Conservation (phyloP, 2,797 vertebrate genomes). For the Trichosurus vulpecula region DNA sequence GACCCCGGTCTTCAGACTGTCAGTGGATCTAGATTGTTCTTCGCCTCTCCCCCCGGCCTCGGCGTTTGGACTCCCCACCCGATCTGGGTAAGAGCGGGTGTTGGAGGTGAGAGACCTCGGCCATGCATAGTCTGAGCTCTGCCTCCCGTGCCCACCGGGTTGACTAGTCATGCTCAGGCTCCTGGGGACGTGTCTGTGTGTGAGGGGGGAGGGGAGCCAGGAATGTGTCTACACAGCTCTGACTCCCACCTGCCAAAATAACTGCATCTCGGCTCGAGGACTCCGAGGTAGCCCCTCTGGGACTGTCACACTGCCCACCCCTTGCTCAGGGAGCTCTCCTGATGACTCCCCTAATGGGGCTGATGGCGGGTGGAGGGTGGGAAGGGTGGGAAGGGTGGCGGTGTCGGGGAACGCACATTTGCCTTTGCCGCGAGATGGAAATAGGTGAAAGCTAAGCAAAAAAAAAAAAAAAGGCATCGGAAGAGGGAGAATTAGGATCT, state of each 20-base stretch:
- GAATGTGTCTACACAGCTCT: conserved; percentile 63
- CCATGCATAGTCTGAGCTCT: conserved; percentile 66
- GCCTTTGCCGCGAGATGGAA: conserved; percentile 71
- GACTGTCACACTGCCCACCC: conserved; percentile 62
- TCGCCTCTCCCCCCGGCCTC: conserved; percentile 45
- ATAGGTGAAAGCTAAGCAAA: conserved; percentile 65
- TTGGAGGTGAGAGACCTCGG: conserved; percentile 55
- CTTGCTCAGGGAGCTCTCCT: background rate
- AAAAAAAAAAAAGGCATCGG: conserved; percentile 35
- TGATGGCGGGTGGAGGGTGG: conserved; percentile 65
- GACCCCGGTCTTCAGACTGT: background rate
- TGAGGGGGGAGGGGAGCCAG: conserved; percentile 67
- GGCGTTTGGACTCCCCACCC: conserved; percentile 68
- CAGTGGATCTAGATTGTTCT: conserved; percentile 58
- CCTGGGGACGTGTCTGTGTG: conserved; percentile 74
- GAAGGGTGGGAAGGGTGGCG: conserved; percentile 74
- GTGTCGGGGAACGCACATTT: conserved; percentile 76
- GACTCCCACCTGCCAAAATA: conserved; percentile 10
- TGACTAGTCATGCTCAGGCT: conserved; percentile 75
- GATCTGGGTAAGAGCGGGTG: conserved; percentile 71
- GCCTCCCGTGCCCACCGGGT: conserved; percentile 72
- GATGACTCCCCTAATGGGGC: conserved; percentile 56
- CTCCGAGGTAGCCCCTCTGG: conserved; percentile 65
- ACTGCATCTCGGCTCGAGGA: conserved; percentile 69
- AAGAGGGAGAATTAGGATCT: conserved; percentile 63